A percentile compares a stretch with the other conserved stretches of the same genome.
phyloP scores from a whole-genome alignment of 2,888 invertebrate genomes.

The Deilephila porcellus region DNA sequence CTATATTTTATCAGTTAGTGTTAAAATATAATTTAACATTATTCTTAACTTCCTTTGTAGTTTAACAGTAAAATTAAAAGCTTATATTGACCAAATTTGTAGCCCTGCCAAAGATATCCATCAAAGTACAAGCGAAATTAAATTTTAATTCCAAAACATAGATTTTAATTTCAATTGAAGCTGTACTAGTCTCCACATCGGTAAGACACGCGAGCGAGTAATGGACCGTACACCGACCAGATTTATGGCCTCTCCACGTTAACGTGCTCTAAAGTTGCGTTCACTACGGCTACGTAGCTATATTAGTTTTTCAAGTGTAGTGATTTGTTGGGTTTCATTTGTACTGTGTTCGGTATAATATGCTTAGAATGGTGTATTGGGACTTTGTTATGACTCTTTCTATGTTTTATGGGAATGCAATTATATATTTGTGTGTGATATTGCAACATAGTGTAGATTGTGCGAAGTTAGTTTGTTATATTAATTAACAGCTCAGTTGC shows the following conservation, averaged over 20 bases:
- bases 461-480: no score
- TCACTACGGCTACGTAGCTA: constrained; percentile 32
- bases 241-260: constrained; percentile 41
- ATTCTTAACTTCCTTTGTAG: no score
- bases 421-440: no score
- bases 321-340: constrained; percentile 26
- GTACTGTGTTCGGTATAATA: not conserved
- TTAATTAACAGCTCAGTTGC: no score
- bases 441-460: no score
- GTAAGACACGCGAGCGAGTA: constrained; percentile 47
- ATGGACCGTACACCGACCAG: constrained; percentile 56
- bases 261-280: constrained; percentile 31
- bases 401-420: no score
- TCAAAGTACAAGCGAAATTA: not conserved
- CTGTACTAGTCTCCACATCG: constrained; percentile 19
- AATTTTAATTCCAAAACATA: constrained; percentile 19
- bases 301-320: constrained; percentile 25
- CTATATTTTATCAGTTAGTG: no score
- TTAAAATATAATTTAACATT: no score
- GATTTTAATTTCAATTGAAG: constrained; percentile 22
- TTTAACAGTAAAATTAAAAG: no score
- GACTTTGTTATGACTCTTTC: no score
- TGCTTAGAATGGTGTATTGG: no score
- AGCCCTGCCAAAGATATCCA: not conserved
- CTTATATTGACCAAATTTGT: no score